Percentiles rank a stretch among this genome's conserved stretches.
These are phyloP conservation scores for Oophaga sylvatica DNA, from an alignment of 2,797 vertebrate species.

Conservation along the genomic window DNA sequence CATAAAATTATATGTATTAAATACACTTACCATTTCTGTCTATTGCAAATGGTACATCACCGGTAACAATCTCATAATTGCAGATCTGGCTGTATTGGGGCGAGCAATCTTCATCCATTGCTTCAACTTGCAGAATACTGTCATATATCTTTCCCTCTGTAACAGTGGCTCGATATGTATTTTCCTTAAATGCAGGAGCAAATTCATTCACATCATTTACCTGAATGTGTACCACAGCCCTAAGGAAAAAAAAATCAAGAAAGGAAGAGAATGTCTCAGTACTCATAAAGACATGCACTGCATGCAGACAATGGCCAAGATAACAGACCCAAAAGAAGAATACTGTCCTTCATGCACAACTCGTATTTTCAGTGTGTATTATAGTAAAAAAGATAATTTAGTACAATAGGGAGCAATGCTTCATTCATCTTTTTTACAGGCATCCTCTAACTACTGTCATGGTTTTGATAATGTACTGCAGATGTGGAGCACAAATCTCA, in stretches of 20 bases:
- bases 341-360: background rate
- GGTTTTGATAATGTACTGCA: background rate
- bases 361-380: background rate
- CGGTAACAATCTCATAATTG: slow-evolving; percentile 90
- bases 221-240: slow-evolving; percentile 95
- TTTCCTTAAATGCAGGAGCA: slow-evolving; percentile 89
- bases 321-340: background rate
- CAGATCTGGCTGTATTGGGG: slow-evolving; percentile 97
- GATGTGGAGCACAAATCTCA: background rate
- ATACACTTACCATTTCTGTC: slow-evolving; percentile 90
- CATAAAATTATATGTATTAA: background rate
- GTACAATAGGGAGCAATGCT: background rate
- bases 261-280: background rate
- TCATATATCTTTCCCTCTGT: slow-evolving; percentile 94
- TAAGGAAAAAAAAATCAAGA: slow-evolving; percentile 62
- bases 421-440: background rate
- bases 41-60: slow-evolving; percentile 89
- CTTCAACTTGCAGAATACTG: slow-evolving; percentile 94
- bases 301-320: background rate
- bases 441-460: background rate
- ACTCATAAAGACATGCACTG: background rate
- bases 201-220: slow-evolving; percentile 97
- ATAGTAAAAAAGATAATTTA: background rate
- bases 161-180: slow-evolving; percentile 82
- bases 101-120: slow-evolving; percentile 91